Percentiles rank a stretch among this genome's conserved stretches.
phyloP scores from a whole-genome alignment of 2,113 vertebrate species.

The Pachycephala philippinensis region DNA sequence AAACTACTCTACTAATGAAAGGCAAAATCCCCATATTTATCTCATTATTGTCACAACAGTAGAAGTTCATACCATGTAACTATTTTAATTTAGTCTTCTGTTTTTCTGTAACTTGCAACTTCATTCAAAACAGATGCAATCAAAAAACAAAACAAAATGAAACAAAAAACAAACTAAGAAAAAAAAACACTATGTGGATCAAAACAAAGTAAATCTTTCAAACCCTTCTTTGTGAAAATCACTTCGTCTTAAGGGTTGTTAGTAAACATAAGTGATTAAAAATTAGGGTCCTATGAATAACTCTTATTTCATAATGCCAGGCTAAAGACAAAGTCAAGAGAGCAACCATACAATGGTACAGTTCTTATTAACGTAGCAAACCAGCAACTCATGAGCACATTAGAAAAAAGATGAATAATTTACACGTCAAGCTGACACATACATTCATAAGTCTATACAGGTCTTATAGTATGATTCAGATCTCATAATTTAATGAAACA shows the following conservation, averaged over 20 bases:
- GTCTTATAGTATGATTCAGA: constrained; percentile 29
- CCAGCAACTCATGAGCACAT: background rate
- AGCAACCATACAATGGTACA: background rate
- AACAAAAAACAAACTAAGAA: too few relatives aligned
- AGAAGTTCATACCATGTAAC: background rate
- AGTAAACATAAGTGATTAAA: background rate
- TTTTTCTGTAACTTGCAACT: background rate
- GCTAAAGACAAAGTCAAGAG: background rate
- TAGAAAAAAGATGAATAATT: background rate
- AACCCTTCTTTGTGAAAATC: background rate
- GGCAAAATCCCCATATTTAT: background rate
- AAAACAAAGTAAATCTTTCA: background rate
- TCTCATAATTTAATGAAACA: constrained; percentile 30
- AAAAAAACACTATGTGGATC: background rate
- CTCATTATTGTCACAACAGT: background rate
- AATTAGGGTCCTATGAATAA: background rate
- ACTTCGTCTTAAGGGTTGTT: background rate
- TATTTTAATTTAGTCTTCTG: background rate
- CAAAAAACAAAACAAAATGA: background rate
- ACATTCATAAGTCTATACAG: constrained; percentile 20
- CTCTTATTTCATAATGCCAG: background rate
- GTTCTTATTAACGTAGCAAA: background rate
- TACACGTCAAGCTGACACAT: background rate
- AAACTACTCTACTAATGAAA: background rate
- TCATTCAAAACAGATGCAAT: background rate